phyloP scores from a whole-genome alignment of 2,113 vertebrate genomes.

The Ceyx cyanopectus region DNA sequence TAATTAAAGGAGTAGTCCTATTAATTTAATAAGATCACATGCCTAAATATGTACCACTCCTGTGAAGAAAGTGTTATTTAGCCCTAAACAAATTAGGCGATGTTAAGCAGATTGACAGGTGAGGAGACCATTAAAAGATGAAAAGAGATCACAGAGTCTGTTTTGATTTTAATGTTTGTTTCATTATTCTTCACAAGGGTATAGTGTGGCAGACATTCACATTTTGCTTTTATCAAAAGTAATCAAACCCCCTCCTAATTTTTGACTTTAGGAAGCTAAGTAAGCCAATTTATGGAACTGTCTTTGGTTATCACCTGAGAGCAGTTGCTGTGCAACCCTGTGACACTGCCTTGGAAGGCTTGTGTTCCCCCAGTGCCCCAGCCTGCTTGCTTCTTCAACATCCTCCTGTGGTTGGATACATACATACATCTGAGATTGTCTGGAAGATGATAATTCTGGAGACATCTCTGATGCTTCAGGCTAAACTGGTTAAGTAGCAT shows the following conservation, averaged over 20 bases:
- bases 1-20: neutral
- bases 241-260: neutral
- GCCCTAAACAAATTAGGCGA: neutral
- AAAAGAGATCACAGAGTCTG: neutral
- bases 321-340: accelerated
- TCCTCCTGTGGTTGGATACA: neutral
- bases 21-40: neutral
- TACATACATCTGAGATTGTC: neutral
- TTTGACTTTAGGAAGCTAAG: neutral
- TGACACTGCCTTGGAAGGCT: neutral
- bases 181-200: neutral
- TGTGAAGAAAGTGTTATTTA: slow-evolving; percentile 13
- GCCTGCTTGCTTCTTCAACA: accelerated
- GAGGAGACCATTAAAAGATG: neutral
- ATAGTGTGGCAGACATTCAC: neutral
- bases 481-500: neutral
- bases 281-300: neutral
- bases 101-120: neutral
- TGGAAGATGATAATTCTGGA: neutral
- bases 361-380: neutral
- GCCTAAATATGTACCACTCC: neutral
- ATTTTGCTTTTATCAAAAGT: neutral
- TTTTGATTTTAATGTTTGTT: neutral
- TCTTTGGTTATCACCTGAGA: neutral
- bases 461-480: neutral